Evolutionary conservation across 2,888 invertebrate genomes (phyloP), one percentile per base, ranked within the genome.

Genomic region (Plusia festucae): DNA sequence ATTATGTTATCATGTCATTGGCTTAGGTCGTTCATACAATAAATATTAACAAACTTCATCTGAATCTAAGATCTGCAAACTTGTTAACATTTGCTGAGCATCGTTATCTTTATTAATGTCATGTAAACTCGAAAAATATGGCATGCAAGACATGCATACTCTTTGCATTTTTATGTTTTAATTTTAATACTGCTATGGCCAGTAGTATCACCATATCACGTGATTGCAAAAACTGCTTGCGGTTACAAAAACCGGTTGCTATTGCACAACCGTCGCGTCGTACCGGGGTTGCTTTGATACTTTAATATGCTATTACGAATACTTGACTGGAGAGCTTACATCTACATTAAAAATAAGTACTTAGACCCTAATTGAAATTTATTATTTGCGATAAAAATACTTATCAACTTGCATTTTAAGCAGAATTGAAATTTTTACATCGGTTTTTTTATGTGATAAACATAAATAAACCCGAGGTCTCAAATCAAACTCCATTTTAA

Each of bases 161-260:
- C 5, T n/a, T 40, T n/a, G 40, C n/a, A 40, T n/a, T 32, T 32
- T 4, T 32, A 59, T 18, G 27, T 22, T 65, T 56, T 65, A 55
- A 65, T 67, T 63, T 67, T 65, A 15, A 15, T 7, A 54, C 53
- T 60, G 58, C 51, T 65, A 56, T 63, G 63, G n/a, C 51, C 46
- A 51, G 24, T 5, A 18, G 58, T 61, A 63, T 62, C 66, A 55
- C 30, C 2, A 63, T 53, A 79, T 74, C 70, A 67, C 59, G 62
- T 58, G 70, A 52, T 75, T 56, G 78, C 82, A 82, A 82, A 83
- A 82, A 82, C 69, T 65, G 60, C 56, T 69, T 65, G 69, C 70
- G 55, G 54, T 70, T 64, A 59, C 68, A 55, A 68, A 74, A 82
- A 84, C 83, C 82, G 81, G 83, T 83, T 68, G 60, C 53, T 32